Percentiles rank a stretch among this genome's conserved stretches.
These are phyloP conservation scores for Antechinus flavipes DNA, from an alignment of 2,113 vertebrate species.

Conservation along the genomic window DNA sequence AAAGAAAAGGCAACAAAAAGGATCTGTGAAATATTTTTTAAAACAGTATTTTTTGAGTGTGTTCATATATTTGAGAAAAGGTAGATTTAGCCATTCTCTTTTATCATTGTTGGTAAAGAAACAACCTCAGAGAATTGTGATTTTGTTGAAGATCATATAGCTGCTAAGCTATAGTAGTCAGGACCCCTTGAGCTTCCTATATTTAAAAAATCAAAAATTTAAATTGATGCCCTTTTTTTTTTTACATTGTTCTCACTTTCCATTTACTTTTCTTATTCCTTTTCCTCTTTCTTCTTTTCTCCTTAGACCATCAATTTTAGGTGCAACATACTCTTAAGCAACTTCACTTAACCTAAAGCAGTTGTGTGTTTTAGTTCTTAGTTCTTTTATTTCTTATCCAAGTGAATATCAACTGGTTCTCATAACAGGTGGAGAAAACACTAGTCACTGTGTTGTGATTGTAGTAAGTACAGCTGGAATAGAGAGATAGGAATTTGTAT, in stretches of 20 bases:
- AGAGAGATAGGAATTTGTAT: slow-evolving; percentile 39
- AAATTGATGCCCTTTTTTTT: not conserved
- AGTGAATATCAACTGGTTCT: slow-evolving; percentile 26
- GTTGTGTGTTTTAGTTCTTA: slow-evolving; percentile 19
- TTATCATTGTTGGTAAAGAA: not conserved
- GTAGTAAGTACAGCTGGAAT: not conserved
- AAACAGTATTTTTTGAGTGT: not conserved
- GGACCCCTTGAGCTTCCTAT: not conserved
- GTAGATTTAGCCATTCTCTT: not conserved
- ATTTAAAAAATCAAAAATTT: not conserved
- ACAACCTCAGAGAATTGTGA: not conserved
- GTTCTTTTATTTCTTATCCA: slow-evolving; percentile 21
- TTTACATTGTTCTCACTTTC: not conserved
- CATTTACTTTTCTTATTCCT: not conserved
- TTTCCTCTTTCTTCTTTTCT: not conserved
- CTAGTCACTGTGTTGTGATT: slow-evolving; percentile 18
- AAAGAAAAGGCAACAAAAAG: slow-evolving; percentile 17
- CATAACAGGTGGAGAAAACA: slow-evolving; percentile 39
- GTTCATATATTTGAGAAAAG: not conserved
- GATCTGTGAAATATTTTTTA: not conserved
- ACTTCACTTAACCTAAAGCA: not conserved
- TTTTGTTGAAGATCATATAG: not conserved
- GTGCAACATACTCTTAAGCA: not conserved
- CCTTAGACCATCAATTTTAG: not conserved
- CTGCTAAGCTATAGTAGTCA: not conserved